Percentiles rank a stretch among this genome's conserved stretches.
Conservation (phyloP, 2,113 vertebrate genomes). For the Larimichthys crocea region DNA sequence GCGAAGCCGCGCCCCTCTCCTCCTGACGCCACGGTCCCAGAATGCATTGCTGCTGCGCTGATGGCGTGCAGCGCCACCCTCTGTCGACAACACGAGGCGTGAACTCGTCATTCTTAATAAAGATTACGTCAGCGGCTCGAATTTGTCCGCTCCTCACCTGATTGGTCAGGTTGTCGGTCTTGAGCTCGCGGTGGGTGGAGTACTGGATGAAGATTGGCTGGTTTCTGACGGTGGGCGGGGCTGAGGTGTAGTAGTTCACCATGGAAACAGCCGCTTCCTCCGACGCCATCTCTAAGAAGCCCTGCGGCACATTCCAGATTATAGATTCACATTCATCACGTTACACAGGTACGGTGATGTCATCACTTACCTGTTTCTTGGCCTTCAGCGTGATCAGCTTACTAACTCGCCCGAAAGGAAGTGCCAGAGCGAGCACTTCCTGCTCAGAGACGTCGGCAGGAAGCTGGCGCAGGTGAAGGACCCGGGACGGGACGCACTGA, state of each 20-base stretch:
- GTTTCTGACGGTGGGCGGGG: slow-evolving; percentile 69
- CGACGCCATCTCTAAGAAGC: slow-evolving; percentile 68
- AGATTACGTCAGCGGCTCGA: too few species aligned
- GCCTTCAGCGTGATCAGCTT: slow-evolving; percentile 57
- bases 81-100: slow-evolving; percentile 27
- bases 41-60: slow-evolving; percentile 58
- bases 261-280: slow-evolving; percentile 66
- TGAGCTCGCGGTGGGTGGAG: slow-evolving; percentile 72
- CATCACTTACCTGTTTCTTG: slow-evolving; percentile 58
- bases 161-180: slow-evolving; percentile 67
- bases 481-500: slow-evolving; percentile 61
- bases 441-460: slow-evolving; percentile 66
- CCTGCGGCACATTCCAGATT: slow-evolving; percentile 21
- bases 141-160: slow-evolving; percentile 40
- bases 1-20: slow-evolving; percentile 48
- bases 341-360: too few species aligned
- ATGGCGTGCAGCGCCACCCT: slow-evolving; percentile 54
- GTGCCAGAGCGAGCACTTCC: slow-evolving; percentile 64
- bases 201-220: slow-evolving; percentile 72
- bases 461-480: slow-evolving; percentile 68
- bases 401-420: slow-evolving; percentile 63
- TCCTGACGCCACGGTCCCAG: slow-evolving; percentile 62
- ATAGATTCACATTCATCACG: too few species aligned
- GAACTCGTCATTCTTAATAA: too few species aligned
- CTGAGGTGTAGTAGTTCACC: slow-evolving; percentile 71